phyloP scores from a whole-genome alignment of 2,797 vertebrate species.

The Enteromius treurensis region DNA sequence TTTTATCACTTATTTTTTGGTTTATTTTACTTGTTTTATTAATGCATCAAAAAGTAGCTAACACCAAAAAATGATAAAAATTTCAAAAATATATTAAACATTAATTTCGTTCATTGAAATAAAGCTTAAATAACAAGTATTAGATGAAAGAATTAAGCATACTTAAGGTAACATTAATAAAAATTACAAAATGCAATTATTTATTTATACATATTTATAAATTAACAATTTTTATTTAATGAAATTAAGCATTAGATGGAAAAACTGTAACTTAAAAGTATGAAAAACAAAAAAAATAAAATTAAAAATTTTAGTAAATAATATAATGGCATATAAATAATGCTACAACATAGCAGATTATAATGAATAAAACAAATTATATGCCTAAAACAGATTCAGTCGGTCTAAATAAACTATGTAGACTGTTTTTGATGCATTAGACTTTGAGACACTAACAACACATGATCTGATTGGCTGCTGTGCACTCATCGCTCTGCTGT shows the following conservation, averaged over 20 bases:
- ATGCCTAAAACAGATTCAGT: too few species aligned
- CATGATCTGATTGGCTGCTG: conserved; percentile 23
- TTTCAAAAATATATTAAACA: too few species aligned
- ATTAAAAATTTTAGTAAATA: too few species aligned
- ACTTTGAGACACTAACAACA: background rate
- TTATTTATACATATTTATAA: too few species aligned
- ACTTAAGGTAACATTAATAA: background rate
- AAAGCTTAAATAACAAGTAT: background rate
- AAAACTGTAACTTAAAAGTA: background rate
- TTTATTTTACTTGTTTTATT: background rate
- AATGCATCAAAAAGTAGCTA: background rate
- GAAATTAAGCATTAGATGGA: background rate
- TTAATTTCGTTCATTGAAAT: background rate
- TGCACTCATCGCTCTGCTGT: conserved; percentile 14
- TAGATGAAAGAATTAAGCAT: background rate
- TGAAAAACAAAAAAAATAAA: too few species aligned
- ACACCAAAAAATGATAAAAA: background rate
- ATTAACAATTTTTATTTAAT: too few species aligned
- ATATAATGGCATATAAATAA: background rate
- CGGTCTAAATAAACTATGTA: background rate
- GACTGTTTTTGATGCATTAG: background rate
- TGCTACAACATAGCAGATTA: background rate
- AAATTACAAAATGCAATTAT: background rate
- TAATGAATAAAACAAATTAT: too few species aligned
- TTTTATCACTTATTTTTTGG: background rate